A percentile compares a stretch with the other conserved stretches of the same genome.
Evolutionary conservation across 2,888 invertebrate genomes (phyloP).

Genomic region (Notodonta dromedarius): DNA sequence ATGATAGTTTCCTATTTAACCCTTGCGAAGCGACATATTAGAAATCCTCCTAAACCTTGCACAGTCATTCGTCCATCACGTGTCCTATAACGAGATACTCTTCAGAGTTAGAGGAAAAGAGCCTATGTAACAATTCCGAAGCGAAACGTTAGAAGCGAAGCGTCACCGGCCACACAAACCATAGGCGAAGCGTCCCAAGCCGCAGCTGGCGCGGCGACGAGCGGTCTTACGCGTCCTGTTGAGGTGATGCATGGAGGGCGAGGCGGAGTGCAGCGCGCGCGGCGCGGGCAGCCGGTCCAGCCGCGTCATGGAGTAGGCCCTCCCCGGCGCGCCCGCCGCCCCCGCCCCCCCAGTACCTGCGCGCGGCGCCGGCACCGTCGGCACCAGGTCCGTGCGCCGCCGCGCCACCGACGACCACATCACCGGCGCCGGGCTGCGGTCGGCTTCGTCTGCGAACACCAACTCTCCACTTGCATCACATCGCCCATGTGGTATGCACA

Average conservation of each 20-base stretch:
- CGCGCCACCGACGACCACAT: constrained; percentile 92
- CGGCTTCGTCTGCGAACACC: constrained; percentile 66
- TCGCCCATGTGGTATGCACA: too few relatives aligned
- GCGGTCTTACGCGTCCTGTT: constrained; percentile 69
- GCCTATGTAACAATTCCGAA: constrained; percentile 16
- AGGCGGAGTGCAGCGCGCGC: constrained; percentile 55
- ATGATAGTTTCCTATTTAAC: not conserved
- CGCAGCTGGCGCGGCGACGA: not conserved
- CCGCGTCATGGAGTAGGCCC: constrained; percentile 97
- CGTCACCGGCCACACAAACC: not conserved
- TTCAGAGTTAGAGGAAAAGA: too few relatives aligned
- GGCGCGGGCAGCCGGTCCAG: constrained; percentile 86
- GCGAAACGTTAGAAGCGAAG: constrained; percentile 3
- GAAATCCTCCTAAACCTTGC: not conserved
- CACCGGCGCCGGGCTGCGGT: constrained; percentile 77
- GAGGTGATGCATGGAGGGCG: constrained; percentile 70
- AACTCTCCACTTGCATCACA: too few relatives aligned
- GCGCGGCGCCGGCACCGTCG: constrained; percentile 89
- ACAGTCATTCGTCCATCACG: too few relatives aligned
- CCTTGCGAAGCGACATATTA: constrained; percentile 17
- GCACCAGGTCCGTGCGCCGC: constrained; percentile 95
- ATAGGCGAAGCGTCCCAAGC: not conserved
- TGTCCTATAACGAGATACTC: too few relatives aligned
- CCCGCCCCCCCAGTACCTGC: too few relatives aligned
- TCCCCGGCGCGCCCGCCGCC: constrained; percentile 74